phyloP scores from a whole-genome alignment of 2,113 vertebrate genomes.

The Chaetorhynchus papuensis region DNA sequence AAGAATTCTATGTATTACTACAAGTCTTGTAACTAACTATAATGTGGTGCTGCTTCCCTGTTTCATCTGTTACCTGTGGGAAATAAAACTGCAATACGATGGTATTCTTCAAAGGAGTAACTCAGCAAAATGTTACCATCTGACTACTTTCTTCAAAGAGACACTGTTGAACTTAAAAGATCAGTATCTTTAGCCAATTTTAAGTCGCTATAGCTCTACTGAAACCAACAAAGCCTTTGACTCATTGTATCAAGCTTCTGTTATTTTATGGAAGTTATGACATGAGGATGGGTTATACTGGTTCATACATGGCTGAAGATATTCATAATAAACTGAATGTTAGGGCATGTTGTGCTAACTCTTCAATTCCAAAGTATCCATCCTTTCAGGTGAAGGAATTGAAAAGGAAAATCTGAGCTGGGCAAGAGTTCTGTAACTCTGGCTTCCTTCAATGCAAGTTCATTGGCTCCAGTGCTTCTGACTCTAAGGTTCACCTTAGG shows the following conservation, averaged over 20 bases:
- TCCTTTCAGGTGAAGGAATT: neutral
- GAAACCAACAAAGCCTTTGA: neutral
- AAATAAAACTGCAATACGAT: neutral
- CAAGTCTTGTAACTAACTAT: neutral
- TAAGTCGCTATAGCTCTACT: neutral
- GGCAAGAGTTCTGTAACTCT: neutral
- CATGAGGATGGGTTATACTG: neutral
- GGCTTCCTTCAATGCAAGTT: neutral
- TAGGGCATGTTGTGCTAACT: neutral
- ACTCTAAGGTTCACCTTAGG: neutral
- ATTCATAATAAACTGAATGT: neutral
- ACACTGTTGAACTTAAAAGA: neutral
- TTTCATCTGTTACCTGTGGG: neutral
- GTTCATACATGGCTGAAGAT: neutral
- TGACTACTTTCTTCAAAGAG: neutral
- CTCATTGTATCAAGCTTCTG: neutral
- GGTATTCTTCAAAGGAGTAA: neutral
- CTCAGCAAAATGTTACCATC: neutral
- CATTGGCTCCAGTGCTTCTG: neutral
- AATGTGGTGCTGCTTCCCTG: rapidly evolving
- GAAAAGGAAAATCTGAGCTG: neutral
- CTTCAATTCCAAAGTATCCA: neutral
- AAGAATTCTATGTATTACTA: neutral
- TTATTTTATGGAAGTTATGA: neutral
- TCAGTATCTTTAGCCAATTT: neutral